phyloP scores from a whole-genome alignment of 1,140 invertebrate species.

The Dendroctonus ponderosae region DNA sequence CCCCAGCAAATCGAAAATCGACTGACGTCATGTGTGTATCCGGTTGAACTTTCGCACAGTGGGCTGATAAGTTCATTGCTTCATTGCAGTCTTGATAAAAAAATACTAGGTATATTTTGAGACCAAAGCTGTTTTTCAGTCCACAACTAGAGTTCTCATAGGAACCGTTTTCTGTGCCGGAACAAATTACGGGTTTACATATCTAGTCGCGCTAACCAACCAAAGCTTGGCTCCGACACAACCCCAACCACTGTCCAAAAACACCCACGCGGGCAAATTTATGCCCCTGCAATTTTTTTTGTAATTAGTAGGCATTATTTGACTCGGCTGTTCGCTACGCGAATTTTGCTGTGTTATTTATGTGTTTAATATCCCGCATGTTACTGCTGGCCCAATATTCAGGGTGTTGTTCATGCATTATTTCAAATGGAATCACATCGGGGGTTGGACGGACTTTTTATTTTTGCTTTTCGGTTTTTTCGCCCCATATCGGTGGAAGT shows the following conservation, averaged over 20 bases:
- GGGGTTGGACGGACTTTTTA: neutral
- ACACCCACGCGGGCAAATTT: conserved; percentile 9
- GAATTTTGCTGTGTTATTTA: conserved; percentile 28
- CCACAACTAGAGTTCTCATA: too few species aligned
- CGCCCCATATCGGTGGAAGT: too few species aligned
- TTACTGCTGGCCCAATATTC: conserved; percentile 15
- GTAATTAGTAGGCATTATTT: conserved; percentile 31
- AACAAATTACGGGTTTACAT: too few species aligned
- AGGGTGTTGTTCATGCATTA: conserved; percentile 13
- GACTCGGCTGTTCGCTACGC: conserved; percentile 9
- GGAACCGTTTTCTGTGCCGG: too few species aligned
- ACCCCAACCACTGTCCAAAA: conserved; percentile 6
- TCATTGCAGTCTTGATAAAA: too few species aligned
- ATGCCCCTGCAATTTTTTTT: conserved; percentile 16
- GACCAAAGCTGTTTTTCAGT: too few species aligned
- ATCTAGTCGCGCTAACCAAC: too few species aligned
- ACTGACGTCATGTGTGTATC: conserved; percentile 12
- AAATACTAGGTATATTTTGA: too few species aligned
- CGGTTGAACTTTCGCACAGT: conserved; percentile 5
- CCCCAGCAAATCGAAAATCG: conserved; percentile 4
- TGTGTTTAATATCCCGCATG: conserved; percentile 22
- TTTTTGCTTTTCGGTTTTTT: too few species aligned
- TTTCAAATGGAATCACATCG: conserved; percentile 17
- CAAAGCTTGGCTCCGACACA: neutral
- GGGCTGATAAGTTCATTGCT: neutral